Conservation (phyloP, 2,797 vertebrate genomes). For the Lates japonicus region DNA sequence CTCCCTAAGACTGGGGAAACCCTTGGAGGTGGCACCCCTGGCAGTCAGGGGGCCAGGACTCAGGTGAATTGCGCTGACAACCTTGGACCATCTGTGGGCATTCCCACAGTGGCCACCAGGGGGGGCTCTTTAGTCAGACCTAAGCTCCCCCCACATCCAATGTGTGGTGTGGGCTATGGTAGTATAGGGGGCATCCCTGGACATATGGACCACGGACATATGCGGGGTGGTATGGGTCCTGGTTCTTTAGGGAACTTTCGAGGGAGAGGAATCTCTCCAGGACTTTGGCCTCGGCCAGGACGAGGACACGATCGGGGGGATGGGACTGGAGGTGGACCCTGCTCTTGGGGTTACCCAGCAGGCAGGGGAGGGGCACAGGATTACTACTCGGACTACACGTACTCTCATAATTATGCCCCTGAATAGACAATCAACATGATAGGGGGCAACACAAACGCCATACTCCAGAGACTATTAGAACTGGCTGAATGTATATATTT, state of each 20-base stretch:
- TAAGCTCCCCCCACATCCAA: constrained; percentile 78
- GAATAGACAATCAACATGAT: constrained; percentile 80
- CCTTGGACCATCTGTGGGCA: constrained; percentile 61
- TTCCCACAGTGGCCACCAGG: constrained; percentile 72
- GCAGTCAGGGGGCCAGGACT: constrained; percentile 80
- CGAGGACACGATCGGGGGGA: constrained; percentile 80
- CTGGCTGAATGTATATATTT: constrained; percentile 89
- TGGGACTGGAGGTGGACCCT: constrained; percentile 73
- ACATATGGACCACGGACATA: constrained; percentile 74
- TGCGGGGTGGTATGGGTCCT: constrained; percentile 75
- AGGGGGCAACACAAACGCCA: constrained; percentile 54
- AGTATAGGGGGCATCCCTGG: constrained; percentile 73
- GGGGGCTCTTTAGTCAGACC: constrained; percentile 78
- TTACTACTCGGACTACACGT: constrained; percentile 86
- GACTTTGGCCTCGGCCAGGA: constrained; percentile 82
- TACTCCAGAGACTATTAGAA: constrained; percentile 78
- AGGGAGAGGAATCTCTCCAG: constrained; percentile 80
- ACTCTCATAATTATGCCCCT: constrained; percentile 82
- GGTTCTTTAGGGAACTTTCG: constrained; percentile 77
- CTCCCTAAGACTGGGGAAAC: constrained; percentile 61
- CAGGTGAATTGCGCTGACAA: constrained; percentile 77
- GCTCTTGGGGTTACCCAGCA: constrained; percentile 84
- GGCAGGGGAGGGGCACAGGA: constrained; percentile 80
- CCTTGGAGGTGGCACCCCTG: constrained; percentile 64
- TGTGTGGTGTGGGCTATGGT: constrained; percentile 73